Base-by-base conservation (phyloP, 2,888 invertebrate genomes). In the Coelopa pilipes region DNA sequence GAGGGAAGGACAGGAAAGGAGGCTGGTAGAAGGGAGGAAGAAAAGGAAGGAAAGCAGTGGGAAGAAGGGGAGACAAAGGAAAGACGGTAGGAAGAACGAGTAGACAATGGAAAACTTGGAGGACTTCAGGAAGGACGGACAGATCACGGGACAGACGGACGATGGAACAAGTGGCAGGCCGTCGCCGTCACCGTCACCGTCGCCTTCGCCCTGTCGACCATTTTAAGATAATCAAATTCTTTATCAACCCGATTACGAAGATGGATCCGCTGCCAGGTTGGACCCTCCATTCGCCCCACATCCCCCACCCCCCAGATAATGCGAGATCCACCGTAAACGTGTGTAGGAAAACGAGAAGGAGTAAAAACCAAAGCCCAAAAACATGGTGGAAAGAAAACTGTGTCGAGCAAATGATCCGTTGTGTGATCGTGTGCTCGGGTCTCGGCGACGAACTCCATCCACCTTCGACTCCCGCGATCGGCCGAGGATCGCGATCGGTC, bases 161-260 rank as follows among this genome's bases (percentile, higher is more conserved):
- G 57, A 1, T 57, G 13, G 57, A 19, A 11, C 3, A 21, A 24
- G 21, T 21, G 57, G 17, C 11, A 55, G 55, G 1, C 9, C 1
- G 19, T 19, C 55, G 19, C 17, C 17, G 19, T 19, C 11, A 55
- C 17, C 17, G 19, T 4, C 34, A 85, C 80, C 84, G 82, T 82
- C 81, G 81, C 80, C 79, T 77, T 77, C n/a, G n/a, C n/a, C n/a
- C n/a, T n/a, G 79, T 84, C 83, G 83, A 83, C 84, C 83, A 83
- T 82, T 83, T 84, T 81, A 82, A 78, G 79, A 78, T 83, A 85
- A 85, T 83, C 81, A 78, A 80, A 82, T 80, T 79, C 79, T 81
- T 78, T 78, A 76, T 76, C 76, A 75, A 72, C 72, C 72, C 75
- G 75, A 73, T 75, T 75, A 75, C 67, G 46, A 70, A 69, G 74